phyloP scores from a whole-genome alignment of 2,888 invertebrate species.

The Pandemis heparana region DNA sequence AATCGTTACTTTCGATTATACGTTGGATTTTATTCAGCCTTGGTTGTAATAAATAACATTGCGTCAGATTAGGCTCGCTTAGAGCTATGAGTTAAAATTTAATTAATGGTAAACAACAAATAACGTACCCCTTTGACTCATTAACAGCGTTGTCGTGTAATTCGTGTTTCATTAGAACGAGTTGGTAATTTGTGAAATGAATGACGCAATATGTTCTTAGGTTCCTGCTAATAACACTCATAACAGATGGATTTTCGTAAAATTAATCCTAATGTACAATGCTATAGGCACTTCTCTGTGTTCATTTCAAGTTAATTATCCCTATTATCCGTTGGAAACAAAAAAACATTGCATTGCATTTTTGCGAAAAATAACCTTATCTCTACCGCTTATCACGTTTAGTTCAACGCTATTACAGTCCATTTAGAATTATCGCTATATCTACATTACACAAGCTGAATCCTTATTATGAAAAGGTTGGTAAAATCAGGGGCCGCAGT shows the following conservation, averaged over 20 bases:
- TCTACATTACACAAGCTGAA: neutral
- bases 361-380: slow-evolving; percentile 4
- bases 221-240: neutral
- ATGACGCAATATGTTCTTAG: slow-evolving; percentile 3
- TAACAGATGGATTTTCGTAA: neutral
- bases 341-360: too few relatives aligned
- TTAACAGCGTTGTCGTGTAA: neutral
- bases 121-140: neutral
- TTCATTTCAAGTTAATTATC: neutral
- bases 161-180: too few relatives aligned
- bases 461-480: slow-evolving; percentile 16
- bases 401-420: neutral
- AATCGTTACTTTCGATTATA: slow-evolving; percentile 73
- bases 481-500: slow-evolving; percentile 1
- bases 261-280: neutral
- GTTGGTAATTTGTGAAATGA: neutral
- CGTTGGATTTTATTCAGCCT: slow-evolving; percentile 75
- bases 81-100: slow-evolving; percentile 20
- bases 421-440: slow-evolving; percentile 18
- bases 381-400: neutral
- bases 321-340: neutral
- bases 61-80: slow-evolving; percentile 58
- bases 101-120: neutral
- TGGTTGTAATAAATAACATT: slow-evolving; percentile 68
- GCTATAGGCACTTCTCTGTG: too few relatives aligned